Evolutionary conservation across 2,113 vertebrate genomes (phyloP).

Genomic region (Struthidea cinerea): DNA sequence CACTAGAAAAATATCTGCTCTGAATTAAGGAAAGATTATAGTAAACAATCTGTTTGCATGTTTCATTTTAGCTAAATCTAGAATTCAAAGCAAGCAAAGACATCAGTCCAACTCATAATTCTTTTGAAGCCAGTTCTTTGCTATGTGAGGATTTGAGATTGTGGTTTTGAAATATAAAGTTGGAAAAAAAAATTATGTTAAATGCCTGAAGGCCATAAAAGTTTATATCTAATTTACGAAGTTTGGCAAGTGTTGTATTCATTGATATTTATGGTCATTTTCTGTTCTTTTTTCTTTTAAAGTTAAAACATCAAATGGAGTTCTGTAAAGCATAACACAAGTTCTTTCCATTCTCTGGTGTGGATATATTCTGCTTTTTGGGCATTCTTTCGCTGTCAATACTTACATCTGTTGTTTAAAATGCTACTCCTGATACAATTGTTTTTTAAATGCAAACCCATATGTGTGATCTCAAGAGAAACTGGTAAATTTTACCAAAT

Average conservation of each 20-base stretch:
- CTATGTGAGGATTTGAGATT: not conserved
- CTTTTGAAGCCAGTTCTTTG: not conserved
- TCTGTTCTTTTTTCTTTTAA: not conserved
- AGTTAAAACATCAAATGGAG: constrained; percentile 41
- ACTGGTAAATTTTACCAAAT: constrained; percentile 79
- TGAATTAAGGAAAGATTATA: not conserved
- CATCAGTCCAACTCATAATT: not conserved
- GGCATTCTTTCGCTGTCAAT: constrained; percentile 69
- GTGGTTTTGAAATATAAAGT: not conserved
- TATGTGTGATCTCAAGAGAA: constrained; percentile 80
- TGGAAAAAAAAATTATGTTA: not conserved
- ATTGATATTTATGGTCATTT: constrained; percentile 60
- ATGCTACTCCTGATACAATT: constrained; percentile 73
- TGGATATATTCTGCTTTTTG: constrained; percentile 59
- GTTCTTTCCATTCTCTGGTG: constrained; percentile 11
- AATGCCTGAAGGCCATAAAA: constrained; percentile 11
- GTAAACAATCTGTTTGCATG: not conserved
- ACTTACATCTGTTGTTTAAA: constrained; percentile 79
- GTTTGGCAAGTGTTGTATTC: constrained; percentile 32
- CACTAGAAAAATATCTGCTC: not conserved
- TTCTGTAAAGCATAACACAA: constrained; percentile 32
- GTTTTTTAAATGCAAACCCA: constrained; percentile 75
- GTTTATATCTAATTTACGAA: constrained; percentile 52
- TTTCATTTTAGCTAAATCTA: not conserved
- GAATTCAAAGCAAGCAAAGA: not conserved